These are phyloP conservation scores for Lysandra bellargus DNA, from an alignment of 2,888 invertebrate genomes.

Conservation along the genomic window DNA sequence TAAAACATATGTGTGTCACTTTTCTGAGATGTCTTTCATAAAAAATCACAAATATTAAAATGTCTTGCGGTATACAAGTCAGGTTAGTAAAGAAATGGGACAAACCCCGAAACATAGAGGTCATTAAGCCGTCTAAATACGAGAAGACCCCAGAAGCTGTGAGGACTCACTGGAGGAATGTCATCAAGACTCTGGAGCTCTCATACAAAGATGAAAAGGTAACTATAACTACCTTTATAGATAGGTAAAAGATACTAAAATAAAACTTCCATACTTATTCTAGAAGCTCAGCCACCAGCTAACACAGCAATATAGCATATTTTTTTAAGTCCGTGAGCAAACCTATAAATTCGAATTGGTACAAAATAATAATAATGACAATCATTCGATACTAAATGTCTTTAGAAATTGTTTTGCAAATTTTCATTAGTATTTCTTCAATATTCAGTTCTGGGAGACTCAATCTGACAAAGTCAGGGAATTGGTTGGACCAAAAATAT, in stretches of 20 bases:
- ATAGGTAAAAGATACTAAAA: too few relatives aligned
- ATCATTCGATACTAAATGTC: not conserved
- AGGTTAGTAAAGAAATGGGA: slow-evolving; percentile 62
- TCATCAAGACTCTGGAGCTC: slow-evolving; percentile 60
- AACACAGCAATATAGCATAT: too few relatives aligned
- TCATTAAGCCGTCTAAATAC: slow-evolving; percentile 62
- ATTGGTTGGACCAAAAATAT: slow-evolving; percentile 62
- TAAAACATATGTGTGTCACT: not conserved
- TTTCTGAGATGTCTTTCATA: not conserved
- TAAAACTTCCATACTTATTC: too few relatives aligned
- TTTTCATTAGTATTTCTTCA: slow-evolving; percentile 25
- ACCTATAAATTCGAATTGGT: too few relatives aligned
- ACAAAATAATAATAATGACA: not conserved
- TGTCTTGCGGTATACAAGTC: slow-evolving; percentile 67
- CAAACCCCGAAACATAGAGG: slow-evolving; percentile 52
- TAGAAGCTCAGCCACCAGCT: too few relatives aligned
- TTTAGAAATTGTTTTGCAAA: not conserved
- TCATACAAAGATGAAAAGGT: slow-evolving; percentile 73
- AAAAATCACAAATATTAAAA: slow-evolving; percentile 46
- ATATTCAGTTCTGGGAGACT: slow-evolving; percentile 67
- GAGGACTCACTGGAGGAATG: slow-evolving; percentile 69
- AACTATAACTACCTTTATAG: too few relatives aligned
- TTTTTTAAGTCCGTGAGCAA: too few relatives aligned
- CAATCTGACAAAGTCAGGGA: slow-evolving; percentile 57
- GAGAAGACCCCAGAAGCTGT: slow-evolving; percentile 69